Evolutionary conservation across 2,113 vertebrate genomes (phyloP), one percentile per base, ranked within the genome.

Genomic region (Gallinago jamesoni): DNA sequence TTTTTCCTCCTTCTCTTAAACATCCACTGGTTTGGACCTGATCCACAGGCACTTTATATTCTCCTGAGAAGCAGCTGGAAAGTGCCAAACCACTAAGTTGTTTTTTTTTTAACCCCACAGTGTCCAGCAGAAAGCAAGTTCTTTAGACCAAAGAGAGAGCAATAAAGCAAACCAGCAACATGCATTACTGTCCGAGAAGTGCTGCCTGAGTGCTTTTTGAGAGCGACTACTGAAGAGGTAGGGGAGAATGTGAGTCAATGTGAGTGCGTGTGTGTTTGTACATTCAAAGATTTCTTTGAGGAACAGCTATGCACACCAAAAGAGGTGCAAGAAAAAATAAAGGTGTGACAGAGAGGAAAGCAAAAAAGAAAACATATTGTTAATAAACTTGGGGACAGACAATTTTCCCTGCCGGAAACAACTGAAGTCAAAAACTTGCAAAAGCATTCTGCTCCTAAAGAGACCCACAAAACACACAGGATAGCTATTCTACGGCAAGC

Each of bases 11-110:
- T 96, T 84, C 89, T 94, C 94, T 97, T 97, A 97, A 98, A 98
- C 88, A 98, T 97, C 94, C 97, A 97, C 97, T 98, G 96, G 96
- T 97, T 98, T 98, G 98, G 97, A 98, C 70, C 75, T 79, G 64
- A 78, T 98, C 97, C 98, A 98, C 55, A 90, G 94, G 94, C 94
- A 98, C 97, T 98, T 98, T 97, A 97, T 97, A 98, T 94, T 97
- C 96, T 98, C 96, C 96, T 73, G 90, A 98, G 96, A 94, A 97
- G 88, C 95, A 95, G 94, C 86, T 97, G 97, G 93, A 96, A 98
- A 97, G 97, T 97, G 95, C 97, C 96, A 98, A 98, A 97, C 95
- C 91, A 79, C 97, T 93, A 93, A 84, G 45, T 89, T 72, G 84
- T 68, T 88, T 45, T 45, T 79, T 78, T 96, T 95, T 98, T 98